Evolutionary conservation across 2,888 invertebrate species (phyloP), one percentile per base, ranked within the genome.

Genomic region (Falcaria lacertinaria): DNA sequence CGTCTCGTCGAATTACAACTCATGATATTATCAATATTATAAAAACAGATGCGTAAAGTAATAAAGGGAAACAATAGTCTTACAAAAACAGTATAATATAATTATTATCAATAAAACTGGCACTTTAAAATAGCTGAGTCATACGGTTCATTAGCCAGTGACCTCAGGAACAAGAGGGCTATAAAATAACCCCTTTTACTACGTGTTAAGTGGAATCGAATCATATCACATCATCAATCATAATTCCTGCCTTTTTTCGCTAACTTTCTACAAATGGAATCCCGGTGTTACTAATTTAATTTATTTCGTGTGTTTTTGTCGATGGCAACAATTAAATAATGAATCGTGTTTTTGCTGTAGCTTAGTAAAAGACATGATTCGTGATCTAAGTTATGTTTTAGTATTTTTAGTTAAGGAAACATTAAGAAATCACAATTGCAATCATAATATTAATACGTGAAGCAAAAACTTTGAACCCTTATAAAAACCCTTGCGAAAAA

Each of bases 121-220:
- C 47, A 63, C 58, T 75, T 75, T 63, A 69, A 82, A 85, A 74
- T 64, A 47, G 77, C 66, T 67, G 70, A 81, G 71, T 85, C 87
- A 87, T 58, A 64, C 38, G 51, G 66, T 80, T 88, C 85, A 89
- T 88, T 86, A 88, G 83, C 80, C 82, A 80, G 66, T 80, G 80
- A 80, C 80, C 80, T 79, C 74, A 67, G 69, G 68, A 82, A 79
- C 82, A 80, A 71, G 72, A 75, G 79, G 66, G 78, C 73, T 80
- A 85, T 85, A 80, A 84, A 86, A 87, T 84, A 80, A 84, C 85
- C 86, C 85, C 82, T 81, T 79, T 80, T 80, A 80, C 77, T 74
- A 78, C 74, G 82, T 80, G 85, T 81, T 86, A 86, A 88, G 87
- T 89, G 86, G 87, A 80, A 81, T 77, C 74, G 84, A 83, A 86